A percentile compares a stretch with the other conserved stretches of the same genome.
Evolutionary conservation across 2,113 vertebrate genomes (phyloP).

Genomic region (Silurus asotus): DNA sequence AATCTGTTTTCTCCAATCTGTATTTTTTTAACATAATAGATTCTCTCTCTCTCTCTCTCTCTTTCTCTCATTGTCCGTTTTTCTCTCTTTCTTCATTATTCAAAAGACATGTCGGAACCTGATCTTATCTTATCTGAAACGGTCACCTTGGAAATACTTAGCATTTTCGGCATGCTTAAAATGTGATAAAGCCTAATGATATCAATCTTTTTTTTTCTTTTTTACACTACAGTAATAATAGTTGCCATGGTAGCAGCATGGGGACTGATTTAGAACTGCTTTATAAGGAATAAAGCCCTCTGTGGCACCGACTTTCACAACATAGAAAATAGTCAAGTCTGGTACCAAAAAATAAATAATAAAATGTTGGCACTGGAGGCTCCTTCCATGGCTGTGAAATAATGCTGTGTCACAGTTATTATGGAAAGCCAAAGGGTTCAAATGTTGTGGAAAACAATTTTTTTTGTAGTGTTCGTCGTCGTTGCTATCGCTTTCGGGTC

Average conservation of each 20-base stretch:
- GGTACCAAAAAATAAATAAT: neutral
- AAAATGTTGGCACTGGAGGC: neutral
- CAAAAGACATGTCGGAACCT: neutral
- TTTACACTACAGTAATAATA: neutral
- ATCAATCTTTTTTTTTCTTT: neutral
- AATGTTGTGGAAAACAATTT: too few relatives aligned
- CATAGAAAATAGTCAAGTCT: neutral
- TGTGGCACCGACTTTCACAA: neutral
- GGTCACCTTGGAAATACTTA: neutral
- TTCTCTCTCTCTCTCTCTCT: neutral
- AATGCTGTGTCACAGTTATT: neutral
- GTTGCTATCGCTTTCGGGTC: neutral
- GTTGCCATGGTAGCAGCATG: neutral
- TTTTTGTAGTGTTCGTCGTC: neutral
- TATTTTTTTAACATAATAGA: neutral
- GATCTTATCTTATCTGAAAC: conserved; percentile 8
- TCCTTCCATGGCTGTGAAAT: neutral
- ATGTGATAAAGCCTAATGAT: neutral
- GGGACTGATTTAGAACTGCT: neutral
- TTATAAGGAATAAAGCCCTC: neutral
- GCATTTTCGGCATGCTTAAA: neutral
- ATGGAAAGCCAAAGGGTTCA: neutral
- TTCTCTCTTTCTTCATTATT: neutral
- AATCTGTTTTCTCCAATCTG: neutral
- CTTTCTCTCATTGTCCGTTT: neutral